A percentile compares a stretch with the other conserved stretches of the same genome.
These are phyloP conservation scores for Enteromius viviparus DNA, from an alignment of 2,797 vertebrate genomes.

Conservation along the genomic window DNA sequence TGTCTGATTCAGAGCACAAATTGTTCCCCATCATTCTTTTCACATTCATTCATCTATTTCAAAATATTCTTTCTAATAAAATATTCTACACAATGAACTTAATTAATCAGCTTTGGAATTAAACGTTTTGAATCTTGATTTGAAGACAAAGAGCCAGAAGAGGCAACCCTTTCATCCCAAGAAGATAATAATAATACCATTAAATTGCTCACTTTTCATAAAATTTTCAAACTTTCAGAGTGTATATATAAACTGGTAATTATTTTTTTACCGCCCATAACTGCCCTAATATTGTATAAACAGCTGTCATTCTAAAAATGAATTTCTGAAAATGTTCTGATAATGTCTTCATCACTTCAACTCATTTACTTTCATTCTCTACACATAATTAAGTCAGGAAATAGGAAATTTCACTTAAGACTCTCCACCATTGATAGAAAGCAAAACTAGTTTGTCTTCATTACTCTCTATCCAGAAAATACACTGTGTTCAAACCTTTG, in stretches of 20 bases:
- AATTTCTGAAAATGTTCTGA: neutral
- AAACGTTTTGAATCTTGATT: neutral
- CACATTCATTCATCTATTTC: neutral
- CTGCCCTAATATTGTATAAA: neutral
- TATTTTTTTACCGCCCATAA: too few species aligned
- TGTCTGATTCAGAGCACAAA: conserved; percentile 20
- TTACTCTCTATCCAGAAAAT: conserved; percentile 1
- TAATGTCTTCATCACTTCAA: neutral
- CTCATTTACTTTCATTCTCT: neutral
- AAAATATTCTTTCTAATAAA: neutral
- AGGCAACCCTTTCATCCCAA: neutral
- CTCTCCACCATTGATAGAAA: neutral
- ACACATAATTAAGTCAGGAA: neutral
- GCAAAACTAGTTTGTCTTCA: conserved; percentile 11
- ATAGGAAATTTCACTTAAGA: neutral
- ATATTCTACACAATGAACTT: neutral
- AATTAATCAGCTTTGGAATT: neutral
- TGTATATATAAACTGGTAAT: neutral
- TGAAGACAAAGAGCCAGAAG: neutral
- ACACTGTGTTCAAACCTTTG: neutral
- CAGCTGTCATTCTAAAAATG: neutral
- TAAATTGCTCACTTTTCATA: neutral
- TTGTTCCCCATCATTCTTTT: neutral
- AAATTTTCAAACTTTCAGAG: neutral
- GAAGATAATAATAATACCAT: neutral